phyloP scores from a whole-genome alignment of 2,888 invertebrate genomes.

The Acanthoscelides obtectus region DNA sequence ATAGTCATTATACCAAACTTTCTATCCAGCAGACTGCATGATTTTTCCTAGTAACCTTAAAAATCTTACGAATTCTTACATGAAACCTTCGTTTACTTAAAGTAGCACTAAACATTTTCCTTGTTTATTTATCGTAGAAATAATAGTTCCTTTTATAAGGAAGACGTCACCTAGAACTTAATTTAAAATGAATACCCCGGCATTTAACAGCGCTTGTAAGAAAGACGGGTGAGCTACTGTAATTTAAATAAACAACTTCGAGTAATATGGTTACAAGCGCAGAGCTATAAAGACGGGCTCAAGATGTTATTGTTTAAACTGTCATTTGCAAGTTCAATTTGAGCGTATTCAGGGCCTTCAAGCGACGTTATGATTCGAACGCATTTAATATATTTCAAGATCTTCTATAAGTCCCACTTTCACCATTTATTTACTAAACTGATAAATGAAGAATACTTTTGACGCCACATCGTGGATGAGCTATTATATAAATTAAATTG shows the following conservation, averaged over 20 bases:
- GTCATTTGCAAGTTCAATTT: slow-evolving; percentile 34
- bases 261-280: slow-evolving; percentile 41
- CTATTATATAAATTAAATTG: neutral
- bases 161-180: neutral
- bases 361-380: neutral
- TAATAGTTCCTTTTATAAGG: neutral
- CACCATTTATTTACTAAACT: no score
- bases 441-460: neutral
- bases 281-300: slow-evolving; percentile 40
- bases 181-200: neutral
- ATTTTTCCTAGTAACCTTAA: no score
- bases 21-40: no score
- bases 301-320: slow-evolving; percentile 43
- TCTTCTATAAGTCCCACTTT: no score
- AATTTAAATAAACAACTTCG: slow-evolving; percentile 45
- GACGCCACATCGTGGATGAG: neutral
- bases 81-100: neutral
- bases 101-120: neutral
- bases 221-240: slow-evolving; percentile 27
- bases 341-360: slow-evolving; percentile 31
- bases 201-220: neutral
- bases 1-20: no score
- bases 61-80: no score
- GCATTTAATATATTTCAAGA: no score
- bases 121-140: neutral